These are phyloP conservation scores for Vidua macroura DNA, from an alignment of 2,113 vertebrate species.

Conservation along the genomic window DNA sequence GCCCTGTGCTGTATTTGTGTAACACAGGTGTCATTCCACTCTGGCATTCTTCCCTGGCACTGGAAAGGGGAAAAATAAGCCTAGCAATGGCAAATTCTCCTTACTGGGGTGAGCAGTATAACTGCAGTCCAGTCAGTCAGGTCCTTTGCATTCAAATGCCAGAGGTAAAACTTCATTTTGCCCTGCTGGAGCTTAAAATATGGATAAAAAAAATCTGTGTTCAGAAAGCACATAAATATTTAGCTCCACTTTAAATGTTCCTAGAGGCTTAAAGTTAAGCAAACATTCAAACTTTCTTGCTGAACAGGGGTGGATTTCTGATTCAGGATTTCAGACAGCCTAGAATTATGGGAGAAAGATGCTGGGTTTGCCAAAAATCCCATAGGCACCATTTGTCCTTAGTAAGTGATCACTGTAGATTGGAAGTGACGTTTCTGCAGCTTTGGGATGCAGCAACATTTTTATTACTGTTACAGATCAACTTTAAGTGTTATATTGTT, in stretches of 20 bases:
- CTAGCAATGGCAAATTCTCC: not conserved
- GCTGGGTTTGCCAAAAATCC: conserved; percentile 38
- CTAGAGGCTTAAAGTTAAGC: not conserved
- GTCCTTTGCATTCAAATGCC: not conserved
- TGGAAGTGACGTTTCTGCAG: conserved; percentile 24
- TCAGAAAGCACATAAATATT: conserved; percentile 15
- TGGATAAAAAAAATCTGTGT: not conserved
- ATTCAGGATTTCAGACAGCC: conserved; percentile 6
- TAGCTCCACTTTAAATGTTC: not conserved
- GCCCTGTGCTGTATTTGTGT: not conserved
- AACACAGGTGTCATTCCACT: not conserved
- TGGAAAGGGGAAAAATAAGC: accelerated
- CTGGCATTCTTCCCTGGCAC: not conserved
- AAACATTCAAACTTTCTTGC: not conserved
- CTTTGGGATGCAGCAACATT: conserved; percentile 36
- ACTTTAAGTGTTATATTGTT: conserved; percentile 52
- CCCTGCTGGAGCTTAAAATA: not conserved
- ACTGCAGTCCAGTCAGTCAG: not conserved
- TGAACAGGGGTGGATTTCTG: conserved; percentile 18
- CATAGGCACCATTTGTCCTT: conserved; percentile 25
- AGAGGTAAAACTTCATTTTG: not conserved
- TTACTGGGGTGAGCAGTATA: not conserved
- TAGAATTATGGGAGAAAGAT: not conserved
- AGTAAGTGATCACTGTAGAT: conserved; percentile 30
- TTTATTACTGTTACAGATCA: conserved; percentile 52